Base-by-base conservation (phyloP, 2,113 vertebrate genomes). In the Paratilapia polleni region DNA sequence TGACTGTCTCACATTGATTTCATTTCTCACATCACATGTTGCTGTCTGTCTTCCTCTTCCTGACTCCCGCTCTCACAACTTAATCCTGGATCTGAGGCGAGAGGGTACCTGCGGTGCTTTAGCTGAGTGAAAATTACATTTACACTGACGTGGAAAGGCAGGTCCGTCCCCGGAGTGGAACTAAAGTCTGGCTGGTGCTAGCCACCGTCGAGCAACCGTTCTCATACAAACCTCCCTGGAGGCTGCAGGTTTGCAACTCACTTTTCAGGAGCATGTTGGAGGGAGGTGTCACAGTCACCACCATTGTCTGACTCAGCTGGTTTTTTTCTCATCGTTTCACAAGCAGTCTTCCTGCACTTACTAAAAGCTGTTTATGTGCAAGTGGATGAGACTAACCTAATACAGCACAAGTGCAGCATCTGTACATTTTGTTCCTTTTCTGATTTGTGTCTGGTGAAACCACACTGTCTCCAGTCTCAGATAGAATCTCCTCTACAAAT, bases 81-180 rank as follows among this genome's bases (percentile, higher is more conserved):
- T 92, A 91, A 94, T 93, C 82, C 43, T 1, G 84, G 89, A 84
- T 89, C 81, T 87, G 75, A 89, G 89, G 88, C 38, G 11, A 89
- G 85, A 61, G 82, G 84, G 77, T 82, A 88, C 93, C 91, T 52
- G 78, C 79, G 91, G 90, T 93, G 89, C 88, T 91, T 90, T 83
- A 85, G 87, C 89, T 80, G 87, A 93, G 91, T 88, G 87, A 92
- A 94, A 94, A 93, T 93, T 93, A 88, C 90, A 94, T 94, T 94
- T 93, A 81, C 85, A 81, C 84, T 90, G 93, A 92, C 89, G 86
- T 80, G 78, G 82, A 88, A 81, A 85, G 87, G 87, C 87, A 86
- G 84, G 83, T 85, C 90, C 88, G 62, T 88, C 84, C 89, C 90
- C 78, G 84, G 88, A 91, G 88, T 92, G 89, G 87, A 90, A 91